Conservation (phyloP, 2,888 invertebrate species). For the Andrena haemorrhoa region DNA sequence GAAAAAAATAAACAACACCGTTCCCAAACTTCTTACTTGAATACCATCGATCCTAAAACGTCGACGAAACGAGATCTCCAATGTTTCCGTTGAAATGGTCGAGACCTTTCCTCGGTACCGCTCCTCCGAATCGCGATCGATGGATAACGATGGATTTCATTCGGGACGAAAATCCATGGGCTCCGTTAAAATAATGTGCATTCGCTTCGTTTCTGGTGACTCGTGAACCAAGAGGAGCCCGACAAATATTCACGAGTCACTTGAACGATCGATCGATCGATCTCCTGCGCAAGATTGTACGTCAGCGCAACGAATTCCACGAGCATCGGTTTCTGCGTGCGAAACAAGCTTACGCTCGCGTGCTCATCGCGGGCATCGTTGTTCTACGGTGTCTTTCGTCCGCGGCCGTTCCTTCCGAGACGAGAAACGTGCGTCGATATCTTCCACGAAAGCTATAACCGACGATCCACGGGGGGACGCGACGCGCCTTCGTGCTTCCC, state of each 20-base stretch:
- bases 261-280: slow-evolving; percentile 27
- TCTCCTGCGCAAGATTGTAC: slow-evolving; percentile 50
- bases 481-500: neutral
- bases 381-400: slow-evolving; percentile 21
- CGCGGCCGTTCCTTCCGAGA: slow-evolving; percentile 42
- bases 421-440: slow-evolving; percentile 36
- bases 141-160: slow-evolving; percentile 2
- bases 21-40: neutral
- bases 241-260: neutral
- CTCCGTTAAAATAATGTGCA: neutral
- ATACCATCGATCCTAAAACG: neutral
- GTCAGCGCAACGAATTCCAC: slow-evolving; percentile 47
- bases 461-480: slow-evolving; percentile 31
- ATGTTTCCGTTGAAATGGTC: slow-evolving; percentile 20
- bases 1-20: slow-evolving; percentile 7
- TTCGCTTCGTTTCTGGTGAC: neutral
- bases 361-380: slow-evolving; percentile 24
- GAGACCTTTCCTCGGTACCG: slow-evolving; percentile 25
- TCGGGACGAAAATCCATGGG: neutral
- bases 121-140: slow-evolving; percentile 27
- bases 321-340: slow-evolving; percentile 14
- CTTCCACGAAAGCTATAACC: slow-evolving; percentile 46
- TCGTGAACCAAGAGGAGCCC: neutral
- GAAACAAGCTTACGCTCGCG: slow-evolving; percentile 24
- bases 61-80: slow-evolving; percentile 32